Evolutionary conservation across 1,140 invertebrate species (phyloP).

Genomic region (Harpegnathos saltator): DNA sequence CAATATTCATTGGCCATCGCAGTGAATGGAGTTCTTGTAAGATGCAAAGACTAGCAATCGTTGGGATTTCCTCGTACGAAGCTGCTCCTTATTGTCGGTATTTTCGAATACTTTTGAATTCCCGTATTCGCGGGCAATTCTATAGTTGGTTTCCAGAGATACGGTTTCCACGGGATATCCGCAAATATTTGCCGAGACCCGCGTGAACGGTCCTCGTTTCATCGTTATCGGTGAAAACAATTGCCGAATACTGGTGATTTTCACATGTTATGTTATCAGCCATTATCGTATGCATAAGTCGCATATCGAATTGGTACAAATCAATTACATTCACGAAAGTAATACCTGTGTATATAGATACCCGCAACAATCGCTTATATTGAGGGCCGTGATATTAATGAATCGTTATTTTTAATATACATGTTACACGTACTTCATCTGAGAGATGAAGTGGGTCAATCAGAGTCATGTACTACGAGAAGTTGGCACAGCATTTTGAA

Average conservation of each 20-base stretch:
- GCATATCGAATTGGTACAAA: not conserved
- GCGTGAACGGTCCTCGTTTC: not conserved
- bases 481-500: slow-evolving; percentile 52
- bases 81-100: slow-evolving; percentile 1
- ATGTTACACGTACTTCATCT: too few species aligned
- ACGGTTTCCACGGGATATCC: slow-evolving; percentile 72
- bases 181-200: slow-evolving; percentile 67
- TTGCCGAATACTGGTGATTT: slow-evolving; percentile 21
- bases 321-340: not conserved
- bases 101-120: slow-evolving; percentile 26
- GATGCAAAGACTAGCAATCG: not conserved
- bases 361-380: not conserved
- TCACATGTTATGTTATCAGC: not conserved
- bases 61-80: slow-evolving; percentile 27
- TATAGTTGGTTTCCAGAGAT: slow-evolving; percentile 69
- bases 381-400: not conserved
- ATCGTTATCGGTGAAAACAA: not conserved
- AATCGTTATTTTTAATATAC: not conserved
- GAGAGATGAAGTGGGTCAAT: slow-evolving; percentile 13
- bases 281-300: not conserved
- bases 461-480: not conserved
- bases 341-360: too few species aligned
- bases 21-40: slow-evolving; percentile 19
- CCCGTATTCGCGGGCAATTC: slow-evolving; percentile 49
- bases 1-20: slow-evolving; percentile 41